phyloP scores from a whole-genome alignment of 2,888 invertebrate species.

The Apeira syringaria region DNA sequence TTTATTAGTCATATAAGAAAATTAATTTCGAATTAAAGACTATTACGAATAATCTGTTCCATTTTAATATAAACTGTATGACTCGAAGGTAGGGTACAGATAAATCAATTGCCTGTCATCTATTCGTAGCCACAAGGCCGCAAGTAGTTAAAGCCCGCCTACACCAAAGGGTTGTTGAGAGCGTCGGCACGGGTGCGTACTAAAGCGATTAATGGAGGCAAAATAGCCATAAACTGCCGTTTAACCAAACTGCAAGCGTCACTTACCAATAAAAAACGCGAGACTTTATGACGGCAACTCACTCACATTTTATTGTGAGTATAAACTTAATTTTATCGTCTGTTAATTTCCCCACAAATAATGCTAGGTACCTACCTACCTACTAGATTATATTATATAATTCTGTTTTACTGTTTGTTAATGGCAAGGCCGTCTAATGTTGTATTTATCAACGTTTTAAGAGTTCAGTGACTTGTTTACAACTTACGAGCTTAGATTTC shows the following conservation, averaged over 20 bases:
- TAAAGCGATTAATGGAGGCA: constrained; percentile 83
- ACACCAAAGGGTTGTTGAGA: constrained; percentile 63
- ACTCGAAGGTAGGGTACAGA: constrained; percentile 11
- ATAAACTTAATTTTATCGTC: constrained; percentile 84
- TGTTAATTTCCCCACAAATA: constrained; percentile 84
- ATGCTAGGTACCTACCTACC: constrained; percentile 75
- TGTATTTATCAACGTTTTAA: constrained; percentile 48
- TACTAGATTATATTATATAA: constrained; percentile 76
- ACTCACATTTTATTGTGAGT: constrained; percentile 84
- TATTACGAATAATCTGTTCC: neutral
- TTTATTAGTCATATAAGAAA: no score
- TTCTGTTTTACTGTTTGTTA: constrained; percentile 69
- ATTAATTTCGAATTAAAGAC: no score
- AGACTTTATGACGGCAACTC: constrained; percentile 84
- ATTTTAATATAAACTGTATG: neutral
- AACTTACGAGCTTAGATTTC: constrained; percentile 6
- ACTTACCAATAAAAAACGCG: constrained; percentile 83
- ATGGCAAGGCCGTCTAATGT: constrained; percentile 56
- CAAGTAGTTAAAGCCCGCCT: constrained; percentile 26
- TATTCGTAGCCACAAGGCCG: constrained; percentile 15
- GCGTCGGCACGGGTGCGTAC: constrained; percentile 74
- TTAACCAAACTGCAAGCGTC: constrained; percentile 83
- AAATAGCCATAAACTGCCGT: constrained; percentile 83
- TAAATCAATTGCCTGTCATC: constrained; percentile 21
- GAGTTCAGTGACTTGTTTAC: constrained; percentile 42